Evolutionary conservation across 2,888 invertebrate genomes (phyloP).

Genomic region (Gymnocheta viridis): DNA sequence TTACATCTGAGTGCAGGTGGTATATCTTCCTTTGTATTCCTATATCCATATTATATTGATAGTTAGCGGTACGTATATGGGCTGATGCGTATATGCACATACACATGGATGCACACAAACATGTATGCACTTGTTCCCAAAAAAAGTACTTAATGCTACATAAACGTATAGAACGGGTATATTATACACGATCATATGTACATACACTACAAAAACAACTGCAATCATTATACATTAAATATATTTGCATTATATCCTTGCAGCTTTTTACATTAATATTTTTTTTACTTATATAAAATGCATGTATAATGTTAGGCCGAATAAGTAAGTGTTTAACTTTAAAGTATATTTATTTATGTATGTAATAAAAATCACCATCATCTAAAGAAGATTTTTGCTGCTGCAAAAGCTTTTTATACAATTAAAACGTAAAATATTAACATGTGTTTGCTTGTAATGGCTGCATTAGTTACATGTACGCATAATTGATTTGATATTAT

Average conservation of each 20-base stretch:
- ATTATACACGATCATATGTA: too few relatives aligned
- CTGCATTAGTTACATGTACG: background rate
- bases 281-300: conserved; percentile 21
- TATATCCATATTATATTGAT: background rate
- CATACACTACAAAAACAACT: conserved; percentile 38
- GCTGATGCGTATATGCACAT: background rate
- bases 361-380: conserved; percentile 5
- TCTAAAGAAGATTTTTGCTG: conserved; percentile 4
- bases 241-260: conserved; percentile 50
- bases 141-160: conserved; percentile 40
- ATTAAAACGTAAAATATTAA: background rate
- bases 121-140: background rate
- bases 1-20: background rate
- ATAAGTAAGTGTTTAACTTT: conserved; percentile 11
- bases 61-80: background rate
- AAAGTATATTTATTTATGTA: conserved; percentile 2
- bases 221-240: conserved; percentile 42
- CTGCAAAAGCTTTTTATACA: background rate
- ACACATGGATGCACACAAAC: background rate
- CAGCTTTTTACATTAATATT: conserved; percentile 53
- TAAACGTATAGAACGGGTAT: conserved; percentile 4
- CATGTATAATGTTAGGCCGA: conserved; percentile 14
- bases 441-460: background rate
- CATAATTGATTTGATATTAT: background rate
- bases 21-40: background rate